Base-by-base conservation (phyloP, 2,797 vertebrate genomes). In the Spinus olivaceus region DNA sequence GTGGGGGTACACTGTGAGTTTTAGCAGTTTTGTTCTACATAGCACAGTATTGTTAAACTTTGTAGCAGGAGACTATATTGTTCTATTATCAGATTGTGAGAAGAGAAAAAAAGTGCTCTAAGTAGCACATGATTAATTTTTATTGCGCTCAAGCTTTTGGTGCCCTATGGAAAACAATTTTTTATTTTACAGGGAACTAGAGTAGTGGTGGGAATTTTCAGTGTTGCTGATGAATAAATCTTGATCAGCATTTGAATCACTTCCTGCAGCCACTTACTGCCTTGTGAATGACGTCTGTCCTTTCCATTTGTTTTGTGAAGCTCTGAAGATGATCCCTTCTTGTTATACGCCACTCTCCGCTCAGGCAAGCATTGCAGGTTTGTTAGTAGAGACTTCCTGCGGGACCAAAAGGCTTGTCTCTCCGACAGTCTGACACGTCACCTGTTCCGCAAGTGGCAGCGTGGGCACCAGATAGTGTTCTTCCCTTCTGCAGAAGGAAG, bases 371-470 rank as follows among this genome's bases (percentile, higher is more conserved):
- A 99, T 63, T 99, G 99, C 96, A 98, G 91, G 69, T 99, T 99
- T 91, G 97, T 99, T 92, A 99, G 98, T 22, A 97, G 98, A 56
- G 99, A 99, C 96, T 98, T 99, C 90, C 98, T 99, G 97, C 98
- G 99, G 94, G 99, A 99, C 96, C 99, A 99, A 97, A 99, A 99
- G 96, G 99, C 99, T 77, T 99, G 98, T 94, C 97, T 99, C 54
- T 77, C 98, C 1, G 98, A 98, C 50, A 95, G 51, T 6, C 74
- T 91, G 85, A 98, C 97, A 2, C 98, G 97, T 49, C 98, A 94
- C 8, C 98, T 99, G 23, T 99, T 99, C 97, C 99, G 99, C 82
- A 99, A 99, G 95, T 99, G 99, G 99, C 99, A 99, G 96, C 98
- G 98, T 47, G 99, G 99, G 35, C 99, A 99, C 97, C 99, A 99